Percentiles rank a stretch among this genome's conserved stretches.
Evolutionary conservation across 2,797 vertebrate genomes (phyloP).

Genomic region (Spea hammondii): DNA sequence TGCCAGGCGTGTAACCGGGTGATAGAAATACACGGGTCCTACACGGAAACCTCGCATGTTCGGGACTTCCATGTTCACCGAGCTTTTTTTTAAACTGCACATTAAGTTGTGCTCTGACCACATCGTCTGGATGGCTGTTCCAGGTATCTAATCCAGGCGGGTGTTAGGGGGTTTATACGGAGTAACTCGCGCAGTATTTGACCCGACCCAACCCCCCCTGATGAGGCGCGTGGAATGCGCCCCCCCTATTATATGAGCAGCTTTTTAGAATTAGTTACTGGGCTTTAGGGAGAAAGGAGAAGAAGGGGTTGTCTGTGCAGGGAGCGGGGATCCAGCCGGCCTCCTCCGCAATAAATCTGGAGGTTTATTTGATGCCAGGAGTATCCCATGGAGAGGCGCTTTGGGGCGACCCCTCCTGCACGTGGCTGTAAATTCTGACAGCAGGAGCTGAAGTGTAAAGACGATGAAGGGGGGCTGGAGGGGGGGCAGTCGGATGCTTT

Average conservation of each 20-base stretch:
- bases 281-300: neutral
- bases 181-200: neutral
- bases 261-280: conserved; percentile 31
- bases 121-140: too few species aligned
- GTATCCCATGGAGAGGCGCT: neutral
- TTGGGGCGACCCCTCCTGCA: neutral
- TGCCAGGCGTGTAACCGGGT: neutral
- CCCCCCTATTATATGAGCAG: conserved; percentile 9
- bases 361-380: neutral
- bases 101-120: neutral
- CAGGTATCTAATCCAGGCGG: neutral
- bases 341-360: neutral
- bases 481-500: neutral
- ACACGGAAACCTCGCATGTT: too few species aligned
- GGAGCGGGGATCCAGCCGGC: neutral
- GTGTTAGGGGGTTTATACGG: neutral
- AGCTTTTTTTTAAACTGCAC: neutral
- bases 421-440: conserved; percentile 2
- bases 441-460: too few species aligned
- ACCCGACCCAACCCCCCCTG: too few species aligned
- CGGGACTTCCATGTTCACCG: too few species aligned
- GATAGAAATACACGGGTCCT: neutral
- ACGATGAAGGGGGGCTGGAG: neutral
- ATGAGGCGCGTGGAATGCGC: conserved; percentile 1
- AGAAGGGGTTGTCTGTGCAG: neutral